Evolutionary conservation across 1,140 invertebrate genomes (phyloP), one percentile per base, ranked within the genome.

Genomic region (Sycophaga agraensis): DNA sequence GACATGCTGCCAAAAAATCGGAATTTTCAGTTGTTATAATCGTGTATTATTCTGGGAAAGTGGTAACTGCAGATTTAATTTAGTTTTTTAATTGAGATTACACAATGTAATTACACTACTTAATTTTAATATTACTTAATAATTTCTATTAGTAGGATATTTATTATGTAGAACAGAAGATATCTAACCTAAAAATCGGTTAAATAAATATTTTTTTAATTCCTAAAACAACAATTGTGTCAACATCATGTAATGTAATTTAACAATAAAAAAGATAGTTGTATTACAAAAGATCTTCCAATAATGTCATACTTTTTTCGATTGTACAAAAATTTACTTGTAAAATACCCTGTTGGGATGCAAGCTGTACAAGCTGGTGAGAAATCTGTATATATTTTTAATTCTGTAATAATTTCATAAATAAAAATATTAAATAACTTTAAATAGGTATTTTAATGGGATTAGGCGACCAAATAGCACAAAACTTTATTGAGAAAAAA

Each of bases 381-480:
- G 57, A 45, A 42, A 51, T n/a, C n/a, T 31, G 11, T 28, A 31
- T 14, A 21, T 46, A 5, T 57, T 51, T 48, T 40, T 17, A 42
- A 28, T n/a, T 37, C 50, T 4, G 43, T 62, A 60, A 22, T 43
- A 26, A 48, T 59, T 48, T 49, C 49, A 17, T 28, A 34, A 35
- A 2, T 22, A 45, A 9, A 31, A 6, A 31, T 11, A 22, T 22
- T 45, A 12, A 22, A 19, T 45, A 31, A 11, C 11, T 31, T 48
- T 46, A 19, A 57, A 35, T 60, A 86, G 85, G 84, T 31, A 67
- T 76, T 37, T 67, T 87, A 24, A 86, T 87, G 84, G 83, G 77
- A 51, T 45, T 79, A 2, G 85, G 85, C 8, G 86, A 87, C 79
- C 72, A 83, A 39, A 77, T 85, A 26, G 80, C 84, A 57, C 85